A percentile compares a stretch with the other conserved stretches of the same genome.
Evolutionary conservation across 2,888 invertebrate species (phyloP).

Genomic region (Diaprepes abbreviatus): DNA sequence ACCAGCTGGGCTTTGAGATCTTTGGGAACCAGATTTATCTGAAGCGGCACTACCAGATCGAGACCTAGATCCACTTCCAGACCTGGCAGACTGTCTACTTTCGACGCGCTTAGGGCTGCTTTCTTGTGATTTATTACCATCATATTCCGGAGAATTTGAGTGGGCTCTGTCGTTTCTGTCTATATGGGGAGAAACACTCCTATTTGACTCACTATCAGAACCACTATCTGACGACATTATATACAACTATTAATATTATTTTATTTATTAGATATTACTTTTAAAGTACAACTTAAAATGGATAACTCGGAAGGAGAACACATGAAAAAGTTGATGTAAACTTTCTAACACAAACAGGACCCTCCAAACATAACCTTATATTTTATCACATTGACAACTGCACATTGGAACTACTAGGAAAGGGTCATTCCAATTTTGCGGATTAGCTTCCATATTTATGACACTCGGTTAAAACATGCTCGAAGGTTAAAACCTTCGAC

Average conservation of each 20-base stretch:
- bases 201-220: conserved; percentile 70
- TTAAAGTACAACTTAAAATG: too few species aligned
- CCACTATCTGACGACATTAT: conserved; percentile 65
- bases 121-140: conserved; percentile 7
- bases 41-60: conserved; percentile 48
- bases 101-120: neutral
- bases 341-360: too few species aligned
- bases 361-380: neutral
- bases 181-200: conserved; percentile 67
- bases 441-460: too few species aligned
- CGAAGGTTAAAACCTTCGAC: too few species aligned
- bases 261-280: too few species aligned
- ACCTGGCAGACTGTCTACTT: conserved; percentile 27
- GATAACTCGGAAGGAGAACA: too few species aligned
- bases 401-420: neutral
- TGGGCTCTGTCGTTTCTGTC: conserved; percentile 62
- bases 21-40: conserved; percentile 50
- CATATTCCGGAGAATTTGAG: conserved; percentile 58
- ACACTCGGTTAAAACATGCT: too few species aligned
- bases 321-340: too few species aligned
- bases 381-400: neutral
- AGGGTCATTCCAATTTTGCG: too few species aligned
- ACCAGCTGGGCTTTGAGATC: conserved; percentile 58
- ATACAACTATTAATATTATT: too few species aligned
- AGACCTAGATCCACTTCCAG: conserved; percentile 36